Evolutionary conservation across 2,888 invertebrate species (phyloP), one percentile per base, ranked within the genome.

Genomic region (Lepidochrysops patricia): DNA sequence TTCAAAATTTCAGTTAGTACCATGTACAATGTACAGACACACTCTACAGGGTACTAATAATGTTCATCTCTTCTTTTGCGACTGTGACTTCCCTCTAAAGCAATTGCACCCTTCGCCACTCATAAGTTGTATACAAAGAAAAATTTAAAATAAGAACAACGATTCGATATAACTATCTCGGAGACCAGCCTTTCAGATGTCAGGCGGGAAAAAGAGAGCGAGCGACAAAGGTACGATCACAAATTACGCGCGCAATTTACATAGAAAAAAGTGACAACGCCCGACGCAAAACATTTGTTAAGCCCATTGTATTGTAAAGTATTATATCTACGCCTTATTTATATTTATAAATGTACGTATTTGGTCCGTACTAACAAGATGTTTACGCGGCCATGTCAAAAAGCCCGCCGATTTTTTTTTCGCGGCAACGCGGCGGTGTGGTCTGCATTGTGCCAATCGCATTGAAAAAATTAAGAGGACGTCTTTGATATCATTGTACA

Each of bases 331-430:
- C 57, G 70, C 72, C 77, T 79, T 79, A 82, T 82, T 81, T 83
- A 81, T 84, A 85, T 85, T 85, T 85, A 84, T 83, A 84, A 81
- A 78, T 74, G 75, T 74, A 74, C 82, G 77, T 84, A 84, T 84
- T 84, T 84, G 83, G 86, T 74, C 72, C 72, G 75, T 72, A 75
- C 85, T 87, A 87, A 87, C 86, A 86, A 86, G 86, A 84, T 83
- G 82, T 84, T 81, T 75, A 74, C 76, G 74, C 75, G 69, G 66
- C 62, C 65, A 72, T 74, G 83, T 80, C 82, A 77, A 62, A 64
- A 62, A 73, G 68, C 70, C 78, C 79, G 83, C 79, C 80, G 74
- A 26, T 27, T 34, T 52, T 59, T 59, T 35, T 54, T n/a, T 69
- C 65, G 58, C 60, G 69, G 71, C 43, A 4, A 54, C 27, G 54